Evolutionary conservation across 2,888 invertebrate species (phyloP).

Genomic region (Prionchulus punctatus): DNA sequence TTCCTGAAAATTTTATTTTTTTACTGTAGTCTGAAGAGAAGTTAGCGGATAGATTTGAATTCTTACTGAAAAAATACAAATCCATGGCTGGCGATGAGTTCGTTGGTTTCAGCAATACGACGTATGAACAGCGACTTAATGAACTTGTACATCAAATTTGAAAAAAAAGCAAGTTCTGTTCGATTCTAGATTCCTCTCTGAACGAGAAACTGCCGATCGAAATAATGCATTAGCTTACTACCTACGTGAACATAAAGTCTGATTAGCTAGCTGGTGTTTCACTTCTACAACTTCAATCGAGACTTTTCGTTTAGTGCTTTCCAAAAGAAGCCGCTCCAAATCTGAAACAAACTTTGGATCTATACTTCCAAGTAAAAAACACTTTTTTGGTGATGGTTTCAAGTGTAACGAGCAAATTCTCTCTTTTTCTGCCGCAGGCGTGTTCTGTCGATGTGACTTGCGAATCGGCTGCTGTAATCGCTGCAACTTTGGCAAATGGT

Average conservation of each 20-base stretch:
- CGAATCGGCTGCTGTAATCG: slow-evolving; percentile 80
- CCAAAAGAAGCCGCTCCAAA: slow-evolving; percentile 80
- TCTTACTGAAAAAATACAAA: not conserved
- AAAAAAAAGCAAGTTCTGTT: slow-evolving; percentile 7
- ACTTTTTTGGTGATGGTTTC: not conserved
- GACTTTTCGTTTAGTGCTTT: too few relatives aligned
- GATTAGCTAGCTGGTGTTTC: too few relatives aligned
- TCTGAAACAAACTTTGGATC: slow-evolving; percentile 82
- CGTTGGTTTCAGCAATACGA: slow-evolving; percentile 77
- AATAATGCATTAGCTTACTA: slow-evolving; percentile 95
- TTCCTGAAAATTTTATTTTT: slow-evolving; percentile 18
- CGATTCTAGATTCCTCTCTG: slow-evolving; percentile 66
- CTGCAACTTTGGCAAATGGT: slow-evolving; percentile 83
- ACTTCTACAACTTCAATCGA: too few relatives aligned
- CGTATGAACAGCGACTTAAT: too few relatives aligned
- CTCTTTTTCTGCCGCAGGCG: slow-evolving; percentile 46
- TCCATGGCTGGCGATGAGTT: slow-evolving; percentile 65
- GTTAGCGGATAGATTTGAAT: not conserved
- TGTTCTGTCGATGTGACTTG: slow-evolving; percentile 86
- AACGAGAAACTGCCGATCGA: slow-evolving; percentile 85
- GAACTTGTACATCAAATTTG: slow-evolving; percentile 14
- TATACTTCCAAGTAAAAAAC: slow-evolving; percentile 76
- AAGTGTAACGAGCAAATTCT: slow-evolving; percentile 13
- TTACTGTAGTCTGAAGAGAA: not conserved
- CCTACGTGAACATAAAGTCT: slow-evolving; percentile 85